These are phyloP conservation scores for Zaprionus gabonicus DNA, from an alignment of 1,140 invertebrate species.

Conservation along the genomic window DNA sequence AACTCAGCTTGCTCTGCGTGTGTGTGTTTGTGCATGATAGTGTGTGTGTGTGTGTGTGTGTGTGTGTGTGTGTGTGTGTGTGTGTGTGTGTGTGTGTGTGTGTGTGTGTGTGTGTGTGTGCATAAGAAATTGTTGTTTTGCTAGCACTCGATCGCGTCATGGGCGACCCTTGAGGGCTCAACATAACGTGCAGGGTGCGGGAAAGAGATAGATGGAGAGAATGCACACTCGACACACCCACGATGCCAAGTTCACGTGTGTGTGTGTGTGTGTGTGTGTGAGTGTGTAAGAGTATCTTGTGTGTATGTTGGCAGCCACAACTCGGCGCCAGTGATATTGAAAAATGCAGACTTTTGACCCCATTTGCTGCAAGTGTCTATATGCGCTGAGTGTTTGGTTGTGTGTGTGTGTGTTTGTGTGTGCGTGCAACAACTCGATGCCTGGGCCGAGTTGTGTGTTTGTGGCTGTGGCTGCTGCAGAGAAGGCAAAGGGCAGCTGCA, in stretches of 20 bases:
- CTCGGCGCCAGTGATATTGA: conserved; percentile 54
- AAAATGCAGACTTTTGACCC: conserved; percentile 55
- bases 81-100: not conserved
- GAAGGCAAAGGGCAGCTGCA: conserved; percentile 11
- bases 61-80: conserved; percentile 10
- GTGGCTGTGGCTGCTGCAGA: conserved; percentile 26
- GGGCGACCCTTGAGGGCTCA: conserved; percentile 29
- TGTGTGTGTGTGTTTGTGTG: conserved; percentile 17
- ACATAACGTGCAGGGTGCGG: conserved; percentile 33
- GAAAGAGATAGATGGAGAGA: not conserved
- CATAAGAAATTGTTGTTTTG: conserved; percentile 37
- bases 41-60: conserved; percentile 1
- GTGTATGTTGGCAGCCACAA: conserved; percentile 38
- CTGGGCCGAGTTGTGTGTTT: conserved; percentile 23
- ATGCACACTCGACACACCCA: conserved; percentile 14
- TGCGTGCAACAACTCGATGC: conserved; percentile 31
- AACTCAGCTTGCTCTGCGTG: not conserved
- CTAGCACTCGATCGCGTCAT: conserved; percentile 35
- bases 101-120: conserved; percentile 19
- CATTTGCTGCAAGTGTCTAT: conserved; percentile 37
- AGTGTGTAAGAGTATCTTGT: conserved; percentile 17
- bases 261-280: conserved; percentile 17
- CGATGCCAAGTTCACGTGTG: conserved; percentile 41
- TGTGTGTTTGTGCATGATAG: not conserved
- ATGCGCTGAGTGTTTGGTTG: conserved; percentile 10